phyloP scores from a whole-genome alignment of 1,140 invertebrate species.

The Nilaparvata lugens region DNA sequence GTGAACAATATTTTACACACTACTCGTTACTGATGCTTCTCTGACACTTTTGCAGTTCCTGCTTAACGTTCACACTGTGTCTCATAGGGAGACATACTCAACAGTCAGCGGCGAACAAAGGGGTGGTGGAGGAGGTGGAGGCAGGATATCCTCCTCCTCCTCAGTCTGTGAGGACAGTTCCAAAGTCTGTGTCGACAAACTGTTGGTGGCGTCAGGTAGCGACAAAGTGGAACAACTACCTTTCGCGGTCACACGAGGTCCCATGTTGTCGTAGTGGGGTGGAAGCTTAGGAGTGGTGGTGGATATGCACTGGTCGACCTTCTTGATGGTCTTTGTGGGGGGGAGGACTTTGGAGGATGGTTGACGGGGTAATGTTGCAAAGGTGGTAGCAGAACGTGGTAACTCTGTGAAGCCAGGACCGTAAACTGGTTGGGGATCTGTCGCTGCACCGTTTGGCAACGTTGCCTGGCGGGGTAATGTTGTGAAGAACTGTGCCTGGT shows the following conservation, averaged over 20 bases:
- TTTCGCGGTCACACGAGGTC: constrained; percentile 74
- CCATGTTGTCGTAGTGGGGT: constrained; percentile 79
- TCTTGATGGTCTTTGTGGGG: constrained; percentile 74
- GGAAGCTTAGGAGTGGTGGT: constrained; percentile 14
- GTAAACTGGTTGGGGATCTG: too few relatives aligned
- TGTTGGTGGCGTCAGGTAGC: constrained; percentile 48
- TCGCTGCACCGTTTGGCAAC: too few relatives aligned
- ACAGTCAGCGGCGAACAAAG: constrained; percentile 36
- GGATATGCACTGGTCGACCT: neutral
- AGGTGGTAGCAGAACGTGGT: neutral
- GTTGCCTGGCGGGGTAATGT: too few relatives aligned
- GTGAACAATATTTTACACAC: neutral
- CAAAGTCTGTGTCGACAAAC: too few relatives aligned
- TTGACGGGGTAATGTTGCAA: neutral
- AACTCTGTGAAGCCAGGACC: too few relatives aligned
- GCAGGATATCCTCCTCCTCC: constrained; percentile 37
- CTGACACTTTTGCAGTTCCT: neutral
- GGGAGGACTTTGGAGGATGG: constrained; percentile 9
- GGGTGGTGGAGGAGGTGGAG: constrained; percentile 42
- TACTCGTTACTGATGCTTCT: neutral
- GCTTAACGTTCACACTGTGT: neutral
- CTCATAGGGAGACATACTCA: constrained; percentile 31
- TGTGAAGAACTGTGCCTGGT: too few relatives aligned
- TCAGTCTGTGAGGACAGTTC: too few relatives aligned
- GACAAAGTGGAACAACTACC: constrained; percentile 67